A percentile compares a stretch with the other conserved stretches of the same genome.
Conservation (phyloP, 1,140 invertebrate species). For the Trichonephila inaurata region DNA sequence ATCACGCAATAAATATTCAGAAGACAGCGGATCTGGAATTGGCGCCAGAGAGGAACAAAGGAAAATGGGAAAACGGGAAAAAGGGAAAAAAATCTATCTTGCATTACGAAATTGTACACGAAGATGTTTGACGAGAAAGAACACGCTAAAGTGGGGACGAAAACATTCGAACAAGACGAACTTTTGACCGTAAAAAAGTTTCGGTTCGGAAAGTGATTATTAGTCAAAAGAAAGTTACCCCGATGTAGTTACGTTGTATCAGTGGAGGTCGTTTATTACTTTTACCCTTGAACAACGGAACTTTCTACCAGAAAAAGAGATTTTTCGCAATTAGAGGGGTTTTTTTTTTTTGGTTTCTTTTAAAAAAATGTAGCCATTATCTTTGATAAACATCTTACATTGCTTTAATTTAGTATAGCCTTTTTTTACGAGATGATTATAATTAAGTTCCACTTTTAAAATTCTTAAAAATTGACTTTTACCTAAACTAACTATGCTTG, state of each 20-base stretch:
- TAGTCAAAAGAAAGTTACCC: constrained; percentile 42
- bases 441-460: too few relatives aligned
- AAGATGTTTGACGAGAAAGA: constrained; percentile 61
- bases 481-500: too few relatives aligned
- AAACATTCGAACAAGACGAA: constrained; percentile 68
- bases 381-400: too few relatives aligned
- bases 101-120: constrained; percentile 61
- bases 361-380: background rate
- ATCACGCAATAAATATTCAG: constrained; percentile 58
- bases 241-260: background rate
- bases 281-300: background rate
- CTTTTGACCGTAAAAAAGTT: constrained; percentile 70
- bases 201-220: constrained; percentile 53
- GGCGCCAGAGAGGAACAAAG: constrained; percentile 41
- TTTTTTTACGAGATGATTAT: too few relatives aligned
- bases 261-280: background rate
- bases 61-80: background rate
- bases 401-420: too few relatives aligned
- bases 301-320: background rate
- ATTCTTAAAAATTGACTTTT: too few relatives aligned
- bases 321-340: background rate
- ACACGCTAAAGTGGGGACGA: constrained; percentile 52
- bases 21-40: background rate
- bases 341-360: background rate
- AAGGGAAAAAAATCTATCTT: background rate